Base-by-base conservation (phyloP, 1,140 invertebrate species). In the Pristionchus pacificus region DNA sequence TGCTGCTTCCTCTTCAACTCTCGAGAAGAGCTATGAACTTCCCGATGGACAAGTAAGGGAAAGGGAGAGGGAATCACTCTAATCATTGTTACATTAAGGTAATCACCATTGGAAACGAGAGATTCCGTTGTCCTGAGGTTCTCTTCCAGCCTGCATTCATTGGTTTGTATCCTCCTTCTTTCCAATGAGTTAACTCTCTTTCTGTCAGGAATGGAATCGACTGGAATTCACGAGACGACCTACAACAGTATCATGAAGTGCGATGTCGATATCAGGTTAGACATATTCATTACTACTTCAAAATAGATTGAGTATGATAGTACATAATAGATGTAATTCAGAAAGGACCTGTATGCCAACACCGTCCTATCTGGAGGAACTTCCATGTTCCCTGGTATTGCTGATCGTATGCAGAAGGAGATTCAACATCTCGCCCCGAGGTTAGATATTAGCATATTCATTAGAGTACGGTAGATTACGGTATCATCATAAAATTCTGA, bases 1-100 rank as follows among this genome's bases (percentile, higher is more conserved):
- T 70, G 91, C 92, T 75, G 91, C 92, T 49, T 82, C 83, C 27
- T 83, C 81, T 31, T 82, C 81, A 13, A 83, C 84, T 30, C 78
- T 85, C 24, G 84, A 85, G 76, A 87, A 87, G 83, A 84, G 81
- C 77, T 87, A 87, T 77, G 86, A 87, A 76, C 78, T 86, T 29
- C 86, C 86, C 49, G 86, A 86, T 71, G 86, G 86, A 72, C 80
- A 84, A 63, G 78, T 78, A 10, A 19, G n/a, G n/a, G n/a, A n/a
- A n/a, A n/a, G n/a, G n/a, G n/a, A n/a, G n/a, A n/a, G n/a, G n/a
- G n/a, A n/a, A n/a, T 15, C 60, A 62, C 30, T 62, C 30, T 15
- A 14, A 14, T 14, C 60, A 24, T 24, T 30, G 19, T 49, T 10
- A 6, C 38, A 10, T 19, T 49, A 6, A 49, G 38, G 75, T 76